Evolutionary conservation across 2,797 vertebrate genomes (phyloP).

Genomic region (Labroides dimidiatus): DNA sequence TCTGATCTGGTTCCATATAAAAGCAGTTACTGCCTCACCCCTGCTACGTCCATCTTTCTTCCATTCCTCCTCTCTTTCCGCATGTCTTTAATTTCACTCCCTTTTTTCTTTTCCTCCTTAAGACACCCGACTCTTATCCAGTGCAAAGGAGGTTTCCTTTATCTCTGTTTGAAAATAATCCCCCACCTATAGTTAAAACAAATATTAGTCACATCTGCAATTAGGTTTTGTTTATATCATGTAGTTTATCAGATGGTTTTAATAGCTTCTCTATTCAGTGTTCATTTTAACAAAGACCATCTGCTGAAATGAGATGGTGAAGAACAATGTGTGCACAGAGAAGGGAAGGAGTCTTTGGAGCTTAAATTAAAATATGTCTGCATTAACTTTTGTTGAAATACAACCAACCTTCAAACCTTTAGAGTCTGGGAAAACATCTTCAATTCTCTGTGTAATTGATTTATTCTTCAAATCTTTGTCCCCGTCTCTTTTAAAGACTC

Average conservation of each 20-base stretch:
- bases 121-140: too few species aligned
- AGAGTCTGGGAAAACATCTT: too few species aligned
- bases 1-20: conserved; percentile 49
- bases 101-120: neutral
- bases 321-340: conserved; percentile 12
- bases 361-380: conserved; percentile 17
- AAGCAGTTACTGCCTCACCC: conserved; percentile 34
- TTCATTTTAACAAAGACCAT: conserved; percentile 38
- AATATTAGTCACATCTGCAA: conserved; percentile 16
- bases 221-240: conserved; percentile 14
- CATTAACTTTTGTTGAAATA: conserved; percentile 16
- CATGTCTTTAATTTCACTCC: conserved; percentile 22
- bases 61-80: conserved; percentile 11
- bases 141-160: neutral
- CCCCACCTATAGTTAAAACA: neutral
- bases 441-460: too few species aligned
- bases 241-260: conserved; percentile 21
- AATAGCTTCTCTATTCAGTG: conserved; percentile 12
- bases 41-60: conserved; percentile 9
- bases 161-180: neutral
- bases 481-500: too few species aligned
- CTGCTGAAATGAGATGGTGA: conserved; percentile 38
- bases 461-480: too few species aligned
- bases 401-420: too few species aligned
- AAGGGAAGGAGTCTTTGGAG: conserved; percentile 21